These are phyloP conservation scores for Egretta garzetta DNA, from an alignment of 2,113 vertebrate species.

Conservation along the genomic window DNA sequence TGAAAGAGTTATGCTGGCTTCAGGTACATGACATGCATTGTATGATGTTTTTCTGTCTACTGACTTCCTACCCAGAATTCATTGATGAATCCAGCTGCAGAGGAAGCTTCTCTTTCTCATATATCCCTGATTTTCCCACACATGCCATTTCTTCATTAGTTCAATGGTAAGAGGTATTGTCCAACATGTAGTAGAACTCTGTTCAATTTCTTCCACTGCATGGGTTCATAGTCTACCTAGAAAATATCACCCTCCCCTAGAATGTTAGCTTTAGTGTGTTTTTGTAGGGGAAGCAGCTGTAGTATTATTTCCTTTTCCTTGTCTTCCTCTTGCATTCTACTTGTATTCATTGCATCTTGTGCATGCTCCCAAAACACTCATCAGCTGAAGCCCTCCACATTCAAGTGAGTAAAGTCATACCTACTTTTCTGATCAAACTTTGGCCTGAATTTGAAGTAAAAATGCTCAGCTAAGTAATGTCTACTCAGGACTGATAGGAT, in stretches of 20 bases:
- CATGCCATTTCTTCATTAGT: not conserved
- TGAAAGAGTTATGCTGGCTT: not conserved
- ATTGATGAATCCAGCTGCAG: not conserved
- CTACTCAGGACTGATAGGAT: not conserved
- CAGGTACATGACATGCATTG: too few species aligned
- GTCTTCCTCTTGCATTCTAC: not conserved
- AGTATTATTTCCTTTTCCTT: not conserved
- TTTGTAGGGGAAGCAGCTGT: not conserved
- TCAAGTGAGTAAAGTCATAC: not conserved
- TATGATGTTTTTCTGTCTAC: not conserved
- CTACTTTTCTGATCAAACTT: not conserved
- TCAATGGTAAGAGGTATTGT: not conserved
- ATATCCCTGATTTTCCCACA: not conserved
- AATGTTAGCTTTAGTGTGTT: not conserved
- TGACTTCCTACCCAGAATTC: not conserved
- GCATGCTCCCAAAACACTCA: not conserved
- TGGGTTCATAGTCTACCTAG: not conserved
- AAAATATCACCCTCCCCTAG: not conserved
- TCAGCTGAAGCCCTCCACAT: not conserved
- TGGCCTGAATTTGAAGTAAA: not conserved
- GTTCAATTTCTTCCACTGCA: not conserved
- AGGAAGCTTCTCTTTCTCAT: not conserved
- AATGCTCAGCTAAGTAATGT: not conserved
- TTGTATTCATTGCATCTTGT: not conserved
- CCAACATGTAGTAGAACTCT: not conserved